Evolutionary conservation across 2,888 invertebrate species (phyloP), one percentile per base, ranked within the genome.

Genomic region (Drymonia ruficornis): DNA sequence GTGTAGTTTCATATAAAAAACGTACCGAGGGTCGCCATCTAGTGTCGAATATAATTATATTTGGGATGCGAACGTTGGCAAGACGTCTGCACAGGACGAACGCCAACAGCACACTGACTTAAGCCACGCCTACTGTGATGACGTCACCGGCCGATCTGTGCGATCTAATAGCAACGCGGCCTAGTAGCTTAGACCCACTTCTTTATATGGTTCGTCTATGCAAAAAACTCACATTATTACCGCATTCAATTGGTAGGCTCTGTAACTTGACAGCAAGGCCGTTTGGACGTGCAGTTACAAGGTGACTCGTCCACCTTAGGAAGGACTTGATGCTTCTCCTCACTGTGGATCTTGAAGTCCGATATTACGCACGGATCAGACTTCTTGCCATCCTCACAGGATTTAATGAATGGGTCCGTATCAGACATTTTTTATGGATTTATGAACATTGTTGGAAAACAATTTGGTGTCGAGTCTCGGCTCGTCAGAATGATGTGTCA

Each of bases 321-420:
- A n/a, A 40, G 44, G 7, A 49, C 44, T 12, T 59, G 49, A 6
- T 48, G 53, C 28, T 63, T 59, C 45, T 65, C 42, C 0, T 55
- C 56, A 28, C 56, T 38, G 0, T 55, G 13, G 1, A 50, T 19
- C 9, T 67, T 57, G 5, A 59, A 23, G 9, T 56, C 59, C 0
- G 69, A 64, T 15, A 60, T 52, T 0, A 77, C 28, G 49, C 78
- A 78, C 0, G 80, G 75, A 1, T 72, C 43, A 43, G 78, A 80
- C 51, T 63, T 65, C 4, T 66, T 65, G 9, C 60, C 52, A 9
- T 67, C 68, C 15, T 66, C 70, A 38, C 74, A 76, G n/a, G 60
- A 63, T 13, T 72, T 65, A 0, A 55, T 50, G 49, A 76, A 74
- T 5, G 52, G 47, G 0, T 59, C 51, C 0, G 63, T 49, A 13